Evolutionary conservation across 2,113 vertebrate genomes (phyloP).

Genomic region (Ibidorhyncha struthersii): DNA sequence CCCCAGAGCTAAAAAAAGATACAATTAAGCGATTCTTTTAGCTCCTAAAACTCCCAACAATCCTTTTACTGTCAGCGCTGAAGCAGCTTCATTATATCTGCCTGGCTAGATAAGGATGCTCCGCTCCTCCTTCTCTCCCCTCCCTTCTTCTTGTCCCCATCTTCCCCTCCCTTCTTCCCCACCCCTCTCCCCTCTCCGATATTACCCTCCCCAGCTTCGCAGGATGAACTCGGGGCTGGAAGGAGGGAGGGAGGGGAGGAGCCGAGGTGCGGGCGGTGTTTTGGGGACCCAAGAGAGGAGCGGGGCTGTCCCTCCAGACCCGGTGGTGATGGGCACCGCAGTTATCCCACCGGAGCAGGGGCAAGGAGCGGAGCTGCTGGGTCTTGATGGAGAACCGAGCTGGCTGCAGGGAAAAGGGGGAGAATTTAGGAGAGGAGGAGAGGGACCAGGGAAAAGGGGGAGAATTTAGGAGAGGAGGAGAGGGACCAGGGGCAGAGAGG

Average conservation of each 20-base stretch:
- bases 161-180: background rate
- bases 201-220: background rate
- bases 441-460: background rate
- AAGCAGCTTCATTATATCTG: constrained; percentile 13
- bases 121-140: background rate
- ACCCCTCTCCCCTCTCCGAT: background rate
- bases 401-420: background rate
- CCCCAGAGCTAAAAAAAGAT: background rate
- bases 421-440: background rate
- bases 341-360: background rate
- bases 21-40: constrained; percentile 13
- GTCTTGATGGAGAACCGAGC: rapidly evolving
- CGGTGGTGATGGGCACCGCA: rapidly evolving
- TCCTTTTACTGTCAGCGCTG: background rate
- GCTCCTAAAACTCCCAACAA: constrained; percentile 9
- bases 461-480: background rate
- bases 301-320: rapidly evolving
- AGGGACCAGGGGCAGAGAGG: background rate
- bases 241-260: background rate
- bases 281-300: rapidly evolving
- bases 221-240: background rate
- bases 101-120: background rate
- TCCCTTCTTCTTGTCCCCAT: background rate
- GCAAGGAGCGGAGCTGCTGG: rapidly evolving
- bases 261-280: rapidly evolving